phyloP scores from a whole-genome alignment of 23 tunicate genomes.

The Trididemnum miniatum region DNA sequence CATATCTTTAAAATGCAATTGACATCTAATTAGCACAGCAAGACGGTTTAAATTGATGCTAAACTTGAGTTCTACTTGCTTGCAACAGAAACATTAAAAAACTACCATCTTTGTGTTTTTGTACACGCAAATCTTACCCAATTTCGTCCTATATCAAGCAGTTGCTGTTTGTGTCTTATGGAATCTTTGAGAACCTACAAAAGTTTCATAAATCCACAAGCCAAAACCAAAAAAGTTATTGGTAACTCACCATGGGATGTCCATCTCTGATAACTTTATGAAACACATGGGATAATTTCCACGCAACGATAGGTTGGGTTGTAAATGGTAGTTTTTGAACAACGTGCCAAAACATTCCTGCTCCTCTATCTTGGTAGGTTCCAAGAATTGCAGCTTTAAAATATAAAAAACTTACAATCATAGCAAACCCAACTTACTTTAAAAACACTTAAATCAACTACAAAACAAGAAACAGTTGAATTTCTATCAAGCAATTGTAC shows the following conservation, averaged over 20 bases:
- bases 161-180: conserved; percentile 55
- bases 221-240: background rate
- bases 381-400: conserved; percentile 88
- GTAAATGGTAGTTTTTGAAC: conserved; percentile 71
- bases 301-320: conserved; percentile 66
- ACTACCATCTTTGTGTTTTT: no score
- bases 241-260: conserved; percentile 70
- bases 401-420: no score
- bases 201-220: background rate
- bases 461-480: no score
- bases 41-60: no score
- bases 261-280: conserved; percentile 95
- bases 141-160: conserved; percentile 58
- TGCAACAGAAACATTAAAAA: no score
- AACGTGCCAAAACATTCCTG: conserved; percentile 82
- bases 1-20: no score
- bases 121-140: conserved; percentile 59
- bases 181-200: conserved; percentile 62
- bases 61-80: no score
- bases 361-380: conserved; percentile 82
- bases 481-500: no score
- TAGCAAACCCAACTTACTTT: no score
- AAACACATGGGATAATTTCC: conserved; percentile 95
- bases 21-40: no score
- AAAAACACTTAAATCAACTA: no score